These are phyloP conservation scores for Anisognathus igniventris DNA, from an alignment of 2,797 vertebrate genomes.

Conservation along the genomic window DNA sequence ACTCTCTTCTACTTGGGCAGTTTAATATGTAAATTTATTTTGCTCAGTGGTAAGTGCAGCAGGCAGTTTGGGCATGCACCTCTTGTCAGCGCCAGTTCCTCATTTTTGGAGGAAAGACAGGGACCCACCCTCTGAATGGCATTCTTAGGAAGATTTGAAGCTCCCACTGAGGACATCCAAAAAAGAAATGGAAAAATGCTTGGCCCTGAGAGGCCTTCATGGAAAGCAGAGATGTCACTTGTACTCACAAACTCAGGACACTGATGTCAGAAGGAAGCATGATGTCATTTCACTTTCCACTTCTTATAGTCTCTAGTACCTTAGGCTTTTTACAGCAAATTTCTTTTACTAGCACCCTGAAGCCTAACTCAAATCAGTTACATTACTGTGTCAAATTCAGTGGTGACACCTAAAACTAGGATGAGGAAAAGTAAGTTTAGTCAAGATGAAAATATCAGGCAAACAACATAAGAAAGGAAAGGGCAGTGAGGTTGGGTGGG, in stretches of 20 bases:
- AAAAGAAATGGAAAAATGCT: background rate
- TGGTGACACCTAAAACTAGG: background rate
- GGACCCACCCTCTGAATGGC: background rate
- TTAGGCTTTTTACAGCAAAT: background rate
- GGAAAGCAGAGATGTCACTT: background rate
- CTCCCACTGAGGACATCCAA: background rate
- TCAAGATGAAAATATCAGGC: background rate
- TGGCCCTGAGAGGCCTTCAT: background rate
- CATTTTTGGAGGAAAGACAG: background rate
- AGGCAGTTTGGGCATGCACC: accelerated
- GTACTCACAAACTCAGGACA: background rate
- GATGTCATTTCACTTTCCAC: background rate
- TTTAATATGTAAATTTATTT: background rate
- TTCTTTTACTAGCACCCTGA: background rate
- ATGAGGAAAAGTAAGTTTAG: background rate
- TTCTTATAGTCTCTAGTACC: background rate
- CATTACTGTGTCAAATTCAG: background rate
- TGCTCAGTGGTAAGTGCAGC: background rate
- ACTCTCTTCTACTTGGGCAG: background rate
- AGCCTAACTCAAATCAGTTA: background rate
- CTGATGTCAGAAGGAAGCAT: background rate
- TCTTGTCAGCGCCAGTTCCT: background rate
- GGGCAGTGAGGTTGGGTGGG: background rate
- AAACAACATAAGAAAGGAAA: background rate
- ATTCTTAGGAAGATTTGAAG: background rate